These are phyloP conservation scores for Drosophila pseudoobscura DNA, from an alignment of 1,140 invertebrate species.

Conservation along the genomic window DNA sequence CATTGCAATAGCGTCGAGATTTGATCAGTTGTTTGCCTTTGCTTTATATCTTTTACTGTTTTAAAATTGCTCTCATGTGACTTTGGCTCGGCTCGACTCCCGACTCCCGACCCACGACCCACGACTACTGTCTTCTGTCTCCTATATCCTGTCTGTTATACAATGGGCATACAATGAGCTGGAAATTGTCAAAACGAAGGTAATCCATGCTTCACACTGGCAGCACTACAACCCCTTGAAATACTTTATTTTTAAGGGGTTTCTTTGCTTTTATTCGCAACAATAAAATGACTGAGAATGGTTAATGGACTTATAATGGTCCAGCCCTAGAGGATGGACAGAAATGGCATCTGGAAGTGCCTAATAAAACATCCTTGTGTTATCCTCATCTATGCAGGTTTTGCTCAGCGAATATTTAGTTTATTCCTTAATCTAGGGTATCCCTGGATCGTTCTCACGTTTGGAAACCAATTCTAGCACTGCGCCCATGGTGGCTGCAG, in stretches of 20 bases:
- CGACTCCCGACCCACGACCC: background rate
- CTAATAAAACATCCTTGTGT: too few species aligned
- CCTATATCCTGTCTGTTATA: background rate
- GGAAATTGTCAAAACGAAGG: constrained; percentile 29
- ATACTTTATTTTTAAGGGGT: background rate
- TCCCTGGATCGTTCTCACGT: too few species aligned
- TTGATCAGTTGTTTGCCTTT: constrained; percentile 62
- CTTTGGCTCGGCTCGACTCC: constrained; percentile 41
- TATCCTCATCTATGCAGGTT: too few species aligned
- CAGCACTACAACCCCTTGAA: too few species aligned
- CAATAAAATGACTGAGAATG: too few species aligned
- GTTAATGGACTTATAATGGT: too few species aligned
- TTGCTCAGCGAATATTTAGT: too few species aligned
- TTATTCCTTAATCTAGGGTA: too few species aligned
- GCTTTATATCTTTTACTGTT: constrained; percentile 58
- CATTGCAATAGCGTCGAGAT: constrained; percentile 55
- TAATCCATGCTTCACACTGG: background rate
- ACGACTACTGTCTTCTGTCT: background rate
- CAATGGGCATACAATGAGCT: constrained; percentile 46
- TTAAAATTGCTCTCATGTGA: constrained; percentile 61
- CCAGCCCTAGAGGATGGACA: too few species aligned
- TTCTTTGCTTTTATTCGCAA: too few species aligned
- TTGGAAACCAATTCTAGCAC: background rate
- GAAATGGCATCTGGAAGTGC: too few species aligned
- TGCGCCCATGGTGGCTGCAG: constrained; percentile 36